Evolutionary conservation across 2,888 invertebrate species (phyloP).

Genomic region (Mesorhabditis spiculigera): DNA sequence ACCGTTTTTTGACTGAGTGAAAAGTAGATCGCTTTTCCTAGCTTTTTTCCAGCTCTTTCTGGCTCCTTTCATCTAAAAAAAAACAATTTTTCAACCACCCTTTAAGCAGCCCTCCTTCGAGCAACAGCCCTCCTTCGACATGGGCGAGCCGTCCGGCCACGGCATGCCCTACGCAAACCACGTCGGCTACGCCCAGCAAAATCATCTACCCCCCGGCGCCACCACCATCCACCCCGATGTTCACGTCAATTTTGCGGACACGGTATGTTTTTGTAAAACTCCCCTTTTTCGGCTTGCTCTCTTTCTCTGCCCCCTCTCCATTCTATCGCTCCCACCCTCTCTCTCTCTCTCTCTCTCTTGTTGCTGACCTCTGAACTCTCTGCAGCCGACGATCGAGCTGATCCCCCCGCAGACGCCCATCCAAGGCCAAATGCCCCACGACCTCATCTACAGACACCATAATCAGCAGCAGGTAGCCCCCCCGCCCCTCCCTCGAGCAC

Average conservation of each 20-base stretch:
- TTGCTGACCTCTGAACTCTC: too few relatives aligned
- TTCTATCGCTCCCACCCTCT: conserved; percentile 6
- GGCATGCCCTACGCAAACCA: conserved; percentile 26
- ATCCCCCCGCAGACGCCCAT: conserved; percentile 1
- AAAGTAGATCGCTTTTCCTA: too few relatives aligned
- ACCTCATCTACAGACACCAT: too few relatives aligned
- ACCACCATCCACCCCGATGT: not conserved
- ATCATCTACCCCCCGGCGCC: not conserved
- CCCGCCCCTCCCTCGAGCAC: too few relatives aligned
- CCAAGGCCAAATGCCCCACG: too few relatives aligned
- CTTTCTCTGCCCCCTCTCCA: not conserved
- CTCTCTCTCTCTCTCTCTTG: too few relatives aligned
- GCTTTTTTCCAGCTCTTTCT: too few relatives aligned
- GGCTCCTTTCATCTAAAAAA: too few relatives aligned
- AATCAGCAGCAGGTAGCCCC: too few relatives aligned
- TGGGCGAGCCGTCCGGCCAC: conserved; percentile 6
- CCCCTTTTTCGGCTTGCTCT: not conserved
- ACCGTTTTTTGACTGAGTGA: too few relatives aligned
- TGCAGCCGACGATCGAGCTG: conserved; percentile 6
- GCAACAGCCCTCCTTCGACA: conserved; percentile 5
- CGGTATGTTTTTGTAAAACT: not conserved
- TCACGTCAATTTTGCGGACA: not conserved
- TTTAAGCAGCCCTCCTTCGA: conserved; percentile 5
- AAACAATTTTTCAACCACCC: not conserved
- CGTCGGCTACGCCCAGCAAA: conserved; percentile 23